Evolutionary conservation across 1,140 invertebrate species (phyloP).

Genomic region (Coptotermes formosanus): DNA sequence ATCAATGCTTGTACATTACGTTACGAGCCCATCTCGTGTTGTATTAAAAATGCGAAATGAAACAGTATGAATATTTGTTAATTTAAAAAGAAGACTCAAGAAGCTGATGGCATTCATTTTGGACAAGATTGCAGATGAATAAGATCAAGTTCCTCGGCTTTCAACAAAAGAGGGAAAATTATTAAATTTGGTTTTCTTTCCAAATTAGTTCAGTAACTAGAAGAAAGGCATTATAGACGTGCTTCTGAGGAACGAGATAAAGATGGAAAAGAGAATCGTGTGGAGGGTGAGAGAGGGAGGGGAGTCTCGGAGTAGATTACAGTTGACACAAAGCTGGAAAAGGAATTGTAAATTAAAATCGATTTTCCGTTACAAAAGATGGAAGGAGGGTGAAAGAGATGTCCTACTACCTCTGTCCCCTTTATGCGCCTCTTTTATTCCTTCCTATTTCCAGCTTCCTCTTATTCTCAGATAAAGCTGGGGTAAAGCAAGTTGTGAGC

Average conservation of each 20-base stretch:
- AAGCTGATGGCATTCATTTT: slow-evolving; percentile 19
- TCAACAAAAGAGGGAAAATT: slow-evolving; percentile 33
- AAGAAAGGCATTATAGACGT: slow-evolving; percentile 29
- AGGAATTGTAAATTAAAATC: slow-evolving; percentile 36
- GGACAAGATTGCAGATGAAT: slow-evolving; percentile 21
- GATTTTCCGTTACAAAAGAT: slow-evolving; percentile 34
- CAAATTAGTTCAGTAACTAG: slow-evolving; percentile 37
- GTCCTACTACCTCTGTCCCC: background rate
- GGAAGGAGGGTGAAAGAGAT: slow-evolving; percentile 8
- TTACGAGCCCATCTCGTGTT: background rate
- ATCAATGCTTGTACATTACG: background rate
- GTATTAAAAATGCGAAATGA: background rate
- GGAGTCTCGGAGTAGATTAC: slow-evolving; percentile 33
- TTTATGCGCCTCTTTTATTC: slow-evolving; percentile 21
- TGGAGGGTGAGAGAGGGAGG: background rate
- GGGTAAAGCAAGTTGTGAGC: slow-evolving; percentile 9
- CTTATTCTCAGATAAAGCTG: background rate
- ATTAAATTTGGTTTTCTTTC: slow-evolving; percentile 36
- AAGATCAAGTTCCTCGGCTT: slow-evolving; percentile 29
- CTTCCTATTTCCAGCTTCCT: slow-evolving; percentile 12
- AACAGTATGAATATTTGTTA: background rate
- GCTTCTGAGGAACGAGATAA: slow-evolving; percentile 31
- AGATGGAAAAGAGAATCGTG: slow-evolving; percentile 17
- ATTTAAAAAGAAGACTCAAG: background rate
- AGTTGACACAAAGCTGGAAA: slow-evolving; percentile 35